phyloP scores from a whole-genome alignment of 2,888 invertebrate species.

The Mimumesa dahlbomi region DNA sequence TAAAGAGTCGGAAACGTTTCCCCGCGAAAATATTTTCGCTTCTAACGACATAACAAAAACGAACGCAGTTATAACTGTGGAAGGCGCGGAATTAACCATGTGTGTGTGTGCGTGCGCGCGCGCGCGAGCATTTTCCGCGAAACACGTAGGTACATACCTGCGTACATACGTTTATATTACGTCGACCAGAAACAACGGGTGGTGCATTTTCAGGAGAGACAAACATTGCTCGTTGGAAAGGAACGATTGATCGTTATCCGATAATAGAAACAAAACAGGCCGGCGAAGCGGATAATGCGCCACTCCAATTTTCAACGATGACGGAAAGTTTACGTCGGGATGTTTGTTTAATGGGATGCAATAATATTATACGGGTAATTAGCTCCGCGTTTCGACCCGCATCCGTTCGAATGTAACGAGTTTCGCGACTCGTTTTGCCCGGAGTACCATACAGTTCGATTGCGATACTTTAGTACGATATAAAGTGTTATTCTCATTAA shows the following conservation, averaged over 20 bases:
- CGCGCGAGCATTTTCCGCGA: no score
- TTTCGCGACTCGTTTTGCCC: constrained; percentile 19
- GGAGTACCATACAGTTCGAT: constrained; percentile 23
- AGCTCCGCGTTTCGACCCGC: constrained; percentile 54
- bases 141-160: neutral
- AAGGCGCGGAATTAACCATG: neutral
- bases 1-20: constrained; percentile 19
- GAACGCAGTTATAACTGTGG: neutral
- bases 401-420: constrained; percentile 55
- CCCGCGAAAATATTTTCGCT: constrained; percentile 12
- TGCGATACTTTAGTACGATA: constrained; percentile 14
- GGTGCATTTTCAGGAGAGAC: constrained; percentile 18
- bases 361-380: constrained; percentile 70
- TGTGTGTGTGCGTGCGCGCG: no score
- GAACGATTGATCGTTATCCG: constrained; percentile 70
- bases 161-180: neutral
- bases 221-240: constrained; percentile 41
- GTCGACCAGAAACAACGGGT: neutral
- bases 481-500: constrained; percentile 34
- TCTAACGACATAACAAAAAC: constrained; percentile 9
- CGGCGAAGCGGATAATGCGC: constrained; percentile 61
- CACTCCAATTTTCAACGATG: constrained; percentile 61
- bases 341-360: constrained; percentile 64
- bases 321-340: constrained; percentile 64
- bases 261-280: constrained; percentile 71